Percentiles rank a stretch among this genome's conserved stretches.
Conservation (phyloP, 2,797 vertebrate species). For the Periophthalmus magnuspinnatus region DNA sequence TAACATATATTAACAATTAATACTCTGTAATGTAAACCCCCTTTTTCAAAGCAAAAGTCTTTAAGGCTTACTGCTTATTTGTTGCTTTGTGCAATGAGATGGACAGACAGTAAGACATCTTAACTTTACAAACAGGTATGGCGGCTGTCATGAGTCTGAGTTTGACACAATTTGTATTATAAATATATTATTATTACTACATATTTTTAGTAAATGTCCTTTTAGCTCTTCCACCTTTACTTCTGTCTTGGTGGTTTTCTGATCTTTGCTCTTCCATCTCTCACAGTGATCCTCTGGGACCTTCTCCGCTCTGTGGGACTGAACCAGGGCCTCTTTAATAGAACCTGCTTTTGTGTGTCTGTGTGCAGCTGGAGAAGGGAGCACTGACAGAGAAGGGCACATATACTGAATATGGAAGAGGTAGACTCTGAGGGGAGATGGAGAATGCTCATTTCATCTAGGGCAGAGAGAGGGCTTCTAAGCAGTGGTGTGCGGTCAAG, state of each 20-base stretch:
- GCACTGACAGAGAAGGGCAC: not conserved
- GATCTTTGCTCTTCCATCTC: not conserved
- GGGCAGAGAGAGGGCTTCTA: not conserved
- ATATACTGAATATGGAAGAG: constrained; percentile 1
- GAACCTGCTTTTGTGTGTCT: not conserved
- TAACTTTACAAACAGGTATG: not conserved
- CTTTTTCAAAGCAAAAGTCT: too few species aligned
- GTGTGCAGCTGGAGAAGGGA: not conserved
- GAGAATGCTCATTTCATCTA: not conserved
- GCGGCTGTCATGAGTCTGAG: not conserved
- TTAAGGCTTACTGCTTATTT: too few species aligned
- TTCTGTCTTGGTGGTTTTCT: not conserved
- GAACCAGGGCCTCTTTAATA: not conserved
- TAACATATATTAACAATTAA: too few species aligned
- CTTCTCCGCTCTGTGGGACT: not conserved
- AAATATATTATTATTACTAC: not conserved
- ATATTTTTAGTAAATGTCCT: not conserved
- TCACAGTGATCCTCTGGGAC: not conserved
- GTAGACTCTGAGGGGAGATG: not conserved
- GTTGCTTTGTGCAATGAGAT: too few species aligned
- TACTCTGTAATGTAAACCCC: too few species aligned
- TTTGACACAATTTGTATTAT: not conserved
- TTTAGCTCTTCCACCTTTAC: not conserved
- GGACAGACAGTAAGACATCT: not conserved
- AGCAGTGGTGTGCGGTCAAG: not conserved